phyloP scores from a whole-genome alignment of 2,888 invertebrate species.

The Thalpophila matura region DNA sequence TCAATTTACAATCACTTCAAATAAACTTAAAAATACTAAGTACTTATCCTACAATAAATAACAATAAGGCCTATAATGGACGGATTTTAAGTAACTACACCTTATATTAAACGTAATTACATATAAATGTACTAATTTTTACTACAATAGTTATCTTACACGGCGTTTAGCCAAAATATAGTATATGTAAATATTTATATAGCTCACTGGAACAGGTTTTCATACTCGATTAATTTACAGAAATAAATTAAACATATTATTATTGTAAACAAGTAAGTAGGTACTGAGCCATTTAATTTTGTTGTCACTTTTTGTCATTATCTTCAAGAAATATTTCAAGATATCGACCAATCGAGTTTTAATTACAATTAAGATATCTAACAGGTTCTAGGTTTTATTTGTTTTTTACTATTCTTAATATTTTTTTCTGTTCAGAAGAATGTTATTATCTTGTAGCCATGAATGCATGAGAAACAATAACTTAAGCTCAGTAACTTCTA shows the following conservation, averaged over 20 bases:
- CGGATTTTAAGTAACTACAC: conserved; percentile 77
- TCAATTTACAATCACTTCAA: conserved; percentile 55
- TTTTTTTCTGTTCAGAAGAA: neutral
- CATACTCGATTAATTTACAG: conserved; percentile 19
- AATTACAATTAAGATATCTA: conserved; percentile 35
- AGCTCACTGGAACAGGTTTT: conserved; percentile 34
- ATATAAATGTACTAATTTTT: conserved; percentile 56
- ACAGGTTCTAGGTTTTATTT: conserved; percentile 21
- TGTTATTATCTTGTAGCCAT: conserved; percentile 4
- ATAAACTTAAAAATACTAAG: conserved; percentile 56
- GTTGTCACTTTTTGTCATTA: conserved; percentile 37
- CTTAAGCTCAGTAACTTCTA: neutral
- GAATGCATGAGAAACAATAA: neutral
- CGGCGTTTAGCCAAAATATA: conserved; percentile 59
- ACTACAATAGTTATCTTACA: conserved; percentile 67
- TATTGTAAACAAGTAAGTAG: conserved; percentile 13
- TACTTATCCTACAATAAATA: conserved; percentile 84
- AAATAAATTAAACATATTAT: conserved; percentile 3
- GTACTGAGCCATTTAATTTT: conserved; percentile 25
- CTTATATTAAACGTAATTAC: conserved; percentile 53
- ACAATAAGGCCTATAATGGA: conserved; percentile 85
- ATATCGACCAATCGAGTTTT: conserved; percentile 13
- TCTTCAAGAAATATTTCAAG: conserved; percentile 22
- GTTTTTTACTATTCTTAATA: neutral
- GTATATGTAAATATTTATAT: conserved; percentile 36